phyloP scores from a whole-genome alignment of 2,797 vertebrate species.

The Manis crassicaudata region DNA sequence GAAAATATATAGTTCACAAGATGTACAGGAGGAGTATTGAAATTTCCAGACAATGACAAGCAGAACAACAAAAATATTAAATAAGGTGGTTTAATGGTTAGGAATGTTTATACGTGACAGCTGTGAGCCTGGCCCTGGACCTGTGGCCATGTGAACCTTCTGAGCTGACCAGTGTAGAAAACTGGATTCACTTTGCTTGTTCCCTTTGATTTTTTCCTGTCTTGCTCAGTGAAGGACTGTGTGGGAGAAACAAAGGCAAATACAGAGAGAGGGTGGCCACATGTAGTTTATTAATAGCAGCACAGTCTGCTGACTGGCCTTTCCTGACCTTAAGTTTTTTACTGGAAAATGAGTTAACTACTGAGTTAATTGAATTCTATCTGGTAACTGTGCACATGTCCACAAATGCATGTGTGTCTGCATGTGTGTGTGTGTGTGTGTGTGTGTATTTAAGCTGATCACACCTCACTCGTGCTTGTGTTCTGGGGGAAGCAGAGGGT shows the following conservation, averaged over 20 bases:
- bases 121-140: background rate
- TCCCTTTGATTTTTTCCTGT: background rate
- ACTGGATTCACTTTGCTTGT: background rate
- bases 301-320: conserved; percentile 51
- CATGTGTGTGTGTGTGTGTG: background rate
- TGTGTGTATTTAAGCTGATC: conserved; percentile 33
- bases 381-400: background rate
- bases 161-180: background rate
- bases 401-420: background rate
- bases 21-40: background rate
- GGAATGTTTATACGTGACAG: background rate
- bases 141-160: background rate
- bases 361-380: conserved; percentile 49
- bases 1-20: background rate
- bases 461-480: conserved; percentile 19
- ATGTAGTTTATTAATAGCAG: conserved; percentile 62
- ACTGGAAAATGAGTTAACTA: conserved; percentile 57
- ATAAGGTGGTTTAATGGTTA: background rate
- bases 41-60: background rate
- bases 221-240: background rate
- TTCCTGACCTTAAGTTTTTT: conserved; percentile 47
- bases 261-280: background rate
- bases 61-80: background rate
- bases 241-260: conserved; percentile 46
- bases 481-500: background rate